phyloP scores from a whole-genome alignment of 2,888 invertebrate genomes.

The Cerceris ruficornis region DNA sequence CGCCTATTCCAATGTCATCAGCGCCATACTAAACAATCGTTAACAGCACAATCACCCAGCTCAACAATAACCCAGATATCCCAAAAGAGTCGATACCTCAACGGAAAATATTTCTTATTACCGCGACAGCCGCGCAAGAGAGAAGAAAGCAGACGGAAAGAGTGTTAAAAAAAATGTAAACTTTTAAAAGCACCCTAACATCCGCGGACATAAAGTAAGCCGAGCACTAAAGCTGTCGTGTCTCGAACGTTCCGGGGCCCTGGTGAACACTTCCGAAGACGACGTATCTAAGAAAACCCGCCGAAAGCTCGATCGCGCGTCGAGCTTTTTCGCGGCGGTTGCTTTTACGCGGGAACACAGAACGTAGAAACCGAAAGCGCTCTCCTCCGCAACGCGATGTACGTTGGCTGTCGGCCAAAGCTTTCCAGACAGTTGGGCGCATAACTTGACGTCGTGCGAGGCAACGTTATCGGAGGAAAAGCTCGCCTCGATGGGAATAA shows the following conservation, averaged over 20 bases:
- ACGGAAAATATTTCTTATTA: too few relatives aligned
- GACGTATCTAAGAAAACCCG: slow-evolving; percentile 4
- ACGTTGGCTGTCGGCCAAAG: slow-evolving; percentile 76
- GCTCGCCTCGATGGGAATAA: slow-evolving; percentile 62
- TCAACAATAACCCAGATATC: too few relatives aligned
- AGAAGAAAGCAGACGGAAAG: too few relatives aligned
- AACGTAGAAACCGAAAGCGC: slow-evolving; percentile 56
- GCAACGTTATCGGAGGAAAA: slow-evolving; percentile 66
- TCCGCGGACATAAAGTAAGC: slow-evolving; percentile 9
- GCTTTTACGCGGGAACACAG: slow-evolving; percentile 31
- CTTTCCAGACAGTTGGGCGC: slow-evolving; percentile 80
- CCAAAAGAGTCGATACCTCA: too few relatives aligned
- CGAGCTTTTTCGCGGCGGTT: not conserved
- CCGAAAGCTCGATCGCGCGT: slow-evolving; percentile 44
- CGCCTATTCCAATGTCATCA: too few relatives aligned
- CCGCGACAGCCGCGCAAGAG: too few relatives aligned
- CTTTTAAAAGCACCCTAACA: not conserved
- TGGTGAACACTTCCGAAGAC: not conserved
- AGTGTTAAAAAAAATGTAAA: not conserved
- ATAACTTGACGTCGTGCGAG: slow-evolving; percentile 63
- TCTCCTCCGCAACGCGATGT: slow-evolving; percentile 44
- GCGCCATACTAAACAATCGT: too few relatives aligned
- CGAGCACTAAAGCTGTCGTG: slow-evolving; percentile 26
- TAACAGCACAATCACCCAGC: too few relatives aligned
- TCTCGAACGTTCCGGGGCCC: slow-evolving; percentile 18